These are phyloP conservation scores for Corapipo altera DNA, from an alignment of 2,113 vertebrate species.

Conservation along the genomic window DNA sequence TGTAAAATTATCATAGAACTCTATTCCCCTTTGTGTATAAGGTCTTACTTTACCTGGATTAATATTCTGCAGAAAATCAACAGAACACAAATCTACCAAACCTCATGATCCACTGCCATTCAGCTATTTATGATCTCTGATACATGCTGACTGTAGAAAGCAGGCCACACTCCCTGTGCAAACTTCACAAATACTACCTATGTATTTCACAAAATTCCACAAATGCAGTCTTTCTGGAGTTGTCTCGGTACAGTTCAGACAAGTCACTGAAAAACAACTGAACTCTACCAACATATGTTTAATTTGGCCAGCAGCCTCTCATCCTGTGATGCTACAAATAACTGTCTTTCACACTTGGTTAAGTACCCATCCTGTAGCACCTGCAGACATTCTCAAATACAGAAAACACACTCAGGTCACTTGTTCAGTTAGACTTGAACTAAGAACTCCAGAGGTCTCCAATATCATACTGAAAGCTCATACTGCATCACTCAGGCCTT, in stretches of 20 bases:
- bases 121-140: background rate
- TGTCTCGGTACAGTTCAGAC: background rate
- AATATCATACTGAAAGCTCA: background rate
- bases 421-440: background rate
- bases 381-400: background rate
- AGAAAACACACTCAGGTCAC: fast-evolving
- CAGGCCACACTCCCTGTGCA: background rate
- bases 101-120: background rate
- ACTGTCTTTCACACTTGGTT: background rate
- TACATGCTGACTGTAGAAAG: background rate
- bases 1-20: background rate
- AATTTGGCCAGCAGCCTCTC: background rate
- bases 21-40: background rate
- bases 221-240: background rate
- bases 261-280: background rate
- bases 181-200: background rate
- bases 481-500: background rate
- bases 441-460: background rate
- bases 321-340: background rate
- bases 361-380: background rate
- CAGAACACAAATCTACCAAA: background rate
- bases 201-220: background rate
- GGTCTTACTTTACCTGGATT: slow-evolving; percentile 1
- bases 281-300: background rate
- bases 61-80: background rate